Evolutionary conservation across 2,888 invertebrate genomes (phyloP).

Genomic region (Calameuta pallipes): DNA sequence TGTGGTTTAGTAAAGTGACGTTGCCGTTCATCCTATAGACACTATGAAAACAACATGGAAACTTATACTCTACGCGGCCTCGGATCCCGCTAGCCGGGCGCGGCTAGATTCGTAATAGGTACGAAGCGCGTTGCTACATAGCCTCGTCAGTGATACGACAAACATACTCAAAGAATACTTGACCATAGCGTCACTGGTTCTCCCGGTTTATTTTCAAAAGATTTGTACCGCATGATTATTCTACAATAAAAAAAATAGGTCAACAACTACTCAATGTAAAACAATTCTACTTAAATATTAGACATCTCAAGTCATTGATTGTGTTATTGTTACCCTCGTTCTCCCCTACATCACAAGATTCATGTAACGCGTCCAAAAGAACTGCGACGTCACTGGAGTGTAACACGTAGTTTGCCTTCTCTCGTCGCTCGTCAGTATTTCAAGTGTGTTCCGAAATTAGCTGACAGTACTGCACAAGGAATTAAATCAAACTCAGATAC

Average conservation of each 20-base stretch:
- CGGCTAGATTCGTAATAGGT: slow-evolving; percentile 56
- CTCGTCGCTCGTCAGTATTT: neutral
- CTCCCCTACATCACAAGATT: neutral
- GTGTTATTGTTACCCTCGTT: neutral
- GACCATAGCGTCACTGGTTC: neutral
- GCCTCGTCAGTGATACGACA: neutral
- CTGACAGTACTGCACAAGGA: too few relatives aligned
- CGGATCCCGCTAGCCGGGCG: slow-evolving; percentile 60
- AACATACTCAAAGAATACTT: neutral
- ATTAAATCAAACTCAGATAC: too few relatives aligned
- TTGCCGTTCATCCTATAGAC: neutral
- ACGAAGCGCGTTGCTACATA: slow-evolving; percentile 31
- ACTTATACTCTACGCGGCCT: slow-evolving; percentile 34
- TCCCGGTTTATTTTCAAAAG: neutral
- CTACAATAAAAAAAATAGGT: neutral
- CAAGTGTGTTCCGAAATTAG: too few relatives aligned
- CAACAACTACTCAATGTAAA: neutral
- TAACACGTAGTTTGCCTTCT: neutral
- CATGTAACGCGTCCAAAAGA: neutral
- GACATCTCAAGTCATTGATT: neutral
- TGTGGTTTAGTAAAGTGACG: neutral
- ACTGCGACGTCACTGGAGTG: neutral
- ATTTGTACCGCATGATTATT: neutral
- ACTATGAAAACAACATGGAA: neutral
- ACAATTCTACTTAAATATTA: neutral